Conservation (phyloP, 2,113 vertebrate genomes). For the Acrocephalus kingi region DNA sequence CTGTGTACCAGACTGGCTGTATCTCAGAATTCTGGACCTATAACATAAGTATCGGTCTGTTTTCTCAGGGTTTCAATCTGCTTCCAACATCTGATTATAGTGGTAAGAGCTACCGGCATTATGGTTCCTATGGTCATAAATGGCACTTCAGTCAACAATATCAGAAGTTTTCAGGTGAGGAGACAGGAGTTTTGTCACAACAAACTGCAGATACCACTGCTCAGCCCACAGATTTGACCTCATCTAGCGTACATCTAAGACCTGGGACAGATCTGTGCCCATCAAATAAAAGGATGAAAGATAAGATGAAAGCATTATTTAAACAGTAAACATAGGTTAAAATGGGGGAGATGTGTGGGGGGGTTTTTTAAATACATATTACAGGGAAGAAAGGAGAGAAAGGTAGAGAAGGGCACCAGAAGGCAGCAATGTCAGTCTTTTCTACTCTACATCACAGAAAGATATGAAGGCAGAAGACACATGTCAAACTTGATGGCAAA, state of each 20-base stretch:
- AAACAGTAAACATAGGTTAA: background rate
- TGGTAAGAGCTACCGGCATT: background rate
- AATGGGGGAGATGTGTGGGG: background rate
- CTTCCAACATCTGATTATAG: background rate
- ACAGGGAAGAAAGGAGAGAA: background rate
- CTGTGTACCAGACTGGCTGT: background rate
- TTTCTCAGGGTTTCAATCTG: background rate
- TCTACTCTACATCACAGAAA: background rate
- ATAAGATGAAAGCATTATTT: background rate
- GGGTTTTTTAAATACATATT: background rate
- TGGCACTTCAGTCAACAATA: background rate
- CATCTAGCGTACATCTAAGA: background rate
- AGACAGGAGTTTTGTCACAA: background rate
- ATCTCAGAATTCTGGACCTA: background rate
- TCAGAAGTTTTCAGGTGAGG: background rate
- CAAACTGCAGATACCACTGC: background rate
- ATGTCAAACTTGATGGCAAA: background rate
- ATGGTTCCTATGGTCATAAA: background rate
- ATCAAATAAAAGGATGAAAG: background rate
- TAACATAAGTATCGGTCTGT: background rate
- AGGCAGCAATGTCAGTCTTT: background rate
- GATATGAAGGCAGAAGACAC: background rate
- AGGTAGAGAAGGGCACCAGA: background rate
- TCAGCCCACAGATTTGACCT: background rate
- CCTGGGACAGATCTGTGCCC: background rate